Percentiles rank a stretch among this genome's conserved stretches.
Evolutionary conservation across 2,797 vertebrate species (phyloP).

Genomic region (Euphonia xanthogaster): DNA sequence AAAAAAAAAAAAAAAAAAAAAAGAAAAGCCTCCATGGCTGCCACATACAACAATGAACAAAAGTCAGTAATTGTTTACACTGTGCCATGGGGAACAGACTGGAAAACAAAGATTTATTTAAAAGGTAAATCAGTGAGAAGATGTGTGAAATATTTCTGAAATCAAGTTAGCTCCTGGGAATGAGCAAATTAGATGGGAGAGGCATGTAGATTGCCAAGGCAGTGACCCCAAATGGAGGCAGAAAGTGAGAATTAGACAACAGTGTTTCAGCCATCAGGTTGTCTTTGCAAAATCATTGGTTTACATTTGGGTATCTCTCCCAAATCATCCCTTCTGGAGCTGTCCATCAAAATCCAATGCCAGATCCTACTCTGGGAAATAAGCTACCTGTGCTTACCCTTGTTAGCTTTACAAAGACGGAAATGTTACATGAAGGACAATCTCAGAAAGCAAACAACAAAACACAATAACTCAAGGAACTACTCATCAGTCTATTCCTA

Average conservation of each 20-base stretch:
- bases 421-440: background rate
- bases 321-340: background rate
- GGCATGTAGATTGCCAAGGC: background rate
- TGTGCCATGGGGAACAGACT: background rate
- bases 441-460: background rate
- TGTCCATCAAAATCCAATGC: background rate
- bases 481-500: background rate
- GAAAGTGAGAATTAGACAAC: background rate
- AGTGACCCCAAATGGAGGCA: background rate
- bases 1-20: no score
- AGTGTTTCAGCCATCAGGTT: background rate
- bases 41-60: background rate
- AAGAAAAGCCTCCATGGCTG: background rate
- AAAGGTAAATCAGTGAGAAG: background rate
- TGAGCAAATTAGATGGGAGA: background rate
- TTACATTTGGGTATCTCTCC: background rate
- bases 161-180: background rate
- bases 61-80: background rate
- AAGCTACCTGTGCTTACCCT: background rate
- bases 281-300: background rate
- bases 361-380: background rate
- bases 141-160: background rate
- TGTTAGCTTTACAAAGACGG: background rate
- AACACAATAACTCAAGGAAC: background rate
- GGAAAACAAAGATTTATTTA: constrained; percentile 23